Percentiles rank a stretch among this genome's conserved stretches.
Evolutionary conservation across 2,113 vertebrate genomes (phyloP).

Genomic region (Leptobrachium ailaonicum): DNA sequence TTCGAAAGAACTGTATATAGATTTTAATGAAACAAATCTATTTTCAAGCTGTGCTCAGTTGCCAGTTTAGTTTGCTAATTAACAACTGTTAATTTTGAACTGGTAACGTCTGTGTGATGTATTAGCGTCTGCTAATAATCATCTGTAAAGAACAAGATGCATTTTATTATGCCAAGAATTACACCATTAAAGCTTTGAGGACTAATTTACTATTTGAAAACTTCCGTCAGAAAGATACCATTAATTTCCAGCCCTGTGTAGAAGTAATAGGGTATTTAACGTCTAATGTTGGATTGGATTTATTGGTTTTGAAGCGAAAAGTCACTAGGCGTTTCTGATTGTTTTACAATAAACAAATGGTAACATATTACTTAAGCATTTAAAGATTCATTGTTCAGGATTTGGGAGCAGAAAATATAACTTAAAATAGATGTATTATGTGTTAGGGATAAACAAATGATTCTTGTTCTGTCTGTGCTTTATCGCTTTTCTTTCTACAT

Average conservation of each 20-base stretch:
- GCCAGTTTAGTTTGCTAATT: constrained; percentile 33
- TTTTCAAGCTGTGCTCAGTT: constrained; percentile 15
- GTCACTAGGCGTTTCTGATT: neutral
- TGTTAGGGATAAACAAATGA: no score
- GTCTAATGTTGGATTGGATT: neutral
- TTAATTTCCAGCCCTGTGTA: neutral
- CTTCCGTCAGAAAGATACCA: neutral
- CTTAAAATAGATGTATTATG: no score
- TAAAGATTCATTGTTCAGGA: no score
- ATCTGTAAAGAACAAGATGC: constrained; percentile 5
- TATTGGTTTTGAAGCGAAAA: neutral
- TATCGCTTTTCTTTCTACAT: no score
- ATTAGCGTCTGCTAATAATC: constrained; percentile 16
- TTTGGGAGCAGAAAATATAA: no score
- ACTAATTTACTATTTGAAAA: constrained; percentile 6
- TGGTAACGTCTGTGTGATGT: constrained; percentile 20
- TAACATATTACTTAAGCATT: neutral
- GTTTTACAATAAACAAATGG: neutral
- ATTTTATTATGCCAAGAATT: constrained; percentile 8
- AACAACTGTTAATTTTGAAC: constrained; percentile 18
- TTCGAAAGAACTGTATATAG: constrained; percentile 13
- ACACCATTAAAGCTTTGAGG: neutral
- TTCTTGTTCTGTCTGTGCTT: no score
- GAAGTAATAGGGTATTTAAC: neutral
- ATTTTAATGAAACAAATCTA: constrained; percentile 23